Conservation (phyloP, 2,888 invertebrate genomes). For the Vandiemenella viatica region DNA sequence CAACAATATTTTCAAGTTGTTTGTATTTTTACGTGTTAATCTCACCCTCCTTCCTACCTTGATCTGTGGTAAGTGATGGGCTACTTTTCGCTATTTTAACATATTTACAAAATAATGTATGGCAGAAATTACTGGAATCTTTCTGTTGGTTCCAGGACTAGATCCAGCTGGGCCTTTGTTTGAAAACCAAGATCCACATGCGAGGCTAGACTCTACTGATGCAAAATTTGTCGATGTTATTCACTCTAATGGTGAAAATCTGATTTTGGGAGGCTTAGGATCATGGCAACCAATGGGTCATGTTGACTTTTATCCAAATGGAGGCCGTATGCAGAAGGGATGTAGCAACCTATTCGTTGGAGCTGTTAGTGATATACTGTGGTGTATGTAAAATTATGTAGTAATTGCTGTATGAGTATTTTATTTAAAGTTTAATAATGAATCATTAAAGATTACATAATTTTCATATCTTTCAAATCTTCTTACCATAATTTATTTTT, state of each 20-base stretch:
- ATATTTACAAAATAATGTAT: too few species aligned
- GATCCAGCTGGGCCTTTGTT: slow-evolving; percentile 87
- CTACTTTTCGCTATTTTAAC: too few species aligned
- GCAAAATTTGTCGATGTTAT: slow-evolving; percentile 85
- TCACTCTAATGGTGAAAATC: slow-evolving; percentile 82
- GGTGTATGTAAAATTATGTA: slow-evolving; percentile 57
- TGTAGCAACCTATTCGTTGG: slow-evolving; percentile 85
- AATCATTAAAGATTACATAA: too few species aligned
- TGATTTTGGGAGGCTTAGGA: slow-evolving; percentile 77
- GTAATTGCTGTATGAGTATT: too few species aligned
- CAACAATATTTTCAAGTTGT: too few species aligned
- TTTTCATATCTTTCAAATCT: too few species aligned
- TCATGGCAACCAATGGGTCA: slow-evolving; percentile 87
- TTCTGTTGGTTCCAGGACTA: slow-evolving; percentile 50
- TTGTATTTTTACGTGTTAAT: too few species aligned
- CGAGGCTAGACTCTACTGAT: slow-evolving; percentile 67
- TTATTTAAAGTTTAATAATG: too few species aligned
- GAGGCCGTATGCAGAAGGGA: slow-evolving; percentile 80
- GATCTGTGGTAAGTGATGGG: too few species aligned
- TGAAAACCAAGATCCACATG: slow-evolving; percentile 75
- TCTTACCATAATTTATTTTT: too few species aligned
- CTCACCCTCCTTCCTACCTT: too few species aligned
- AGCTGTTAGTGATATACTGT: slow-evolving; percentile 76
- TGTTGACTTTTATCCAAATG: slow-evolving; percentile 85
- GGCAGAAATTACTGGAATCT: too few species aligned